These are phyloP conservation scores for Tetragnatha versicolor DNA, from an alignment of 1,140 invertebrate species.

Conservation along the genomic window DNA sequence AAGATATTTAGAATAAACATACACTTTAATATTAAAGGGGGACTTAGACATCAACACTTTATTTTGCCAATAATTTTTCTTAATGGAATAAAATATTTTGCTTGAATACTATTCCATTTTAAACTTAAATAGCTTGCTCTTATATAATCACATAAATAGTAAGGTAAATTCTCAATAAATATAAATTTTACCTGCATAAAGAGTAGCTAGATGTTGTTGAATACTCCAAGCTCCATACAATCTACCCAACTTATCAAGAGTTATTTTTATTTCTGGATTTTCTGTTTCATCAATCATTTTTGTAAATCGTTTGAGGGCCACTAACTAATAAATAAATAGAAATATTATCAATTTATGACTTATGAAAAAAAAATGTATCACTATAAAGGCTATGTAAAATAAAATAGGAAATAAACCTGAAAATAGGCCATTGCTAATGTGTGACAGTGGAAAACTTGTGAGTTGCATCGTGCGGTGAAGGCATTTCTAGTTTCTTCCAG, in stretches of 20 bases:
- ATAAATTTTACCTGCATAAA: slow-evolving; percentile 72
- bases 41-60: too few relatives aligned
- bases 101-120: too few relatives aligned
- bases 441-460: slow-evolving; percentile 81
- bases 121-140: too few relatives aligned
- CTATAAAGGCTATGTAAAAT: not conserved
- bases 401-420: slow-evolving; percentile 64
- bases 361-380: not conserved
- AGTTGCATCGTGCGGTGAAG: slow-evolving; percentile 80
- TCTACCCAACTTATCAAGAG: slow-evolving; percentile 73
- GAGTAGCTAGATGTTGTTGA: slow-evolving; percentile 77
- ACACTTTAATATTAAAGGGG: too few relatives aligned
- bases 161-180: not conserved
- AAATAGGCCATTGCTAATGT: slow-evolving; percentile 79
- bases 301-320: slow-evolving; percentile 61
- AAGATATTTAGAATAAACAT: too few relatives aligned
- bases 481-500: slow-evolving; percentile 69
- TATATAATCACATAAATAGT: too few relatives aligned
- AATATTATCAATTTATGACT: not conserved
- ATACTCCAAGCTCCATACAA: slow-evolving; percentile 77
- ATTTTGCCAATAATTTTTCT: too few relatives aligned
- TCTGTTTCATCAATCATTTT: slow-evolving; percentile 56
- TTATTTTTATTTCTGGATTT: slow-evolving; percentile 57
- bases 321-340: slow-evolving; percentile 58
- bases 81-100: too few relatives aligned